These are phyloP conservation scores for Grammomys surdaster DNA, from an alignment of 2,113 vertebrate species.

Conservation along the genomic window DNA sequence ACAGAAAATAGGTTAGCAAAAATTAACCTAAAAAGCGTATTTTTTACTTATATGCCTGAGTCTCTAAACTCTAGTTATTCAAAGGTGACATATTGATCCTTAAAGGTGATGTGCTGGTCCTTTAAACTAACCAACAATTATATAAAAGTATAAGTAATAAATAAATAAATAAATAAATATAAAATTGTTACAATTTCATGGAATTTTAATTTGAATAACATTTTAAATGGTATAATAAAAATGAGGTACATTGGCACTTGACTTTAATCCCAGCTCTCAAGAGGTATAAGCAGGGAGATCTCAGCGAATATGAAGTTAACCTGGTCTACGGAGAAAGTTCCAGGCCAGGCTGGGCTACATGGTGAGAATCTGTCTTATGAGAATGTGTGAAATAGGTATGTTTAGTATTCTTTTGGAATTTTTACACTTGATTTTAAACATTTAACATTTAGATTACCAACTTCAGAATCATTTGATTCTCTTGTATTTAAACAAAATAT, in stretches of 20 bases:
- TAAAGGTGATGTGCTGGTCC: constrained; percentile 47
- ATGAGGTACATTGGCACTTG: neutral
- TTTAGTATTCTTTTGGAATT: constrained; percentile 33
- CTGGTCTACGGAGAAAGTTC: neutral
- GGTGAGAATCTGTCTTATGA: neutral
- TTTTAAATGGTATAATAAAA: constrained; percentile 39
- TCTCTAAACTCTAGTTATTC: constrained; percentile 80
- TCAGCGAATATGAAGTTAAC: neutral
- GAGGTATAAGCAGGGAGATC: neutral
- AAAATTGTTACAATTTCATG: constrained; percentile 62
- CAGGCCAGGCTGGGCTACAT: neutral
- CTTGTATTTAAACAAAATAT: neutral
- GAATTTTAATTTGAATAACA: neutral
- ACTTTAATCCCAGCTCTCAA: neutral
- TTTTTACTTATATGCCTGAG: constrained; percentile 57
- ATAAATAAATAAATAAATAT: constrained; percentile 57
- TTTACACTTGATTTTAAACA: neutral
- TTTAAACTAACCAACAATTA: constrained; percentile 54
- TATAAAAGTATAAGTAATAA: constrained; percentile 74
- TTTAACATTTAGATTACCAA: neutral
- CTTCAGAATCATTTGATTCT: constrained; percentile 22
- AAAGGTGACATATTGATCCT: constrained; percentile 75
- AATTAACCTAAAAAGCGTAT: neutral
- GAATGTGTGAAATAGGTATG: neutral
- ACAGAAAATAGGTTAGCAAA: constrained; percentile 34